Base-by-base conservation (phyloP, 2,797 vertebrate species). In the Lepilemur ruficaudatus region DNA sequence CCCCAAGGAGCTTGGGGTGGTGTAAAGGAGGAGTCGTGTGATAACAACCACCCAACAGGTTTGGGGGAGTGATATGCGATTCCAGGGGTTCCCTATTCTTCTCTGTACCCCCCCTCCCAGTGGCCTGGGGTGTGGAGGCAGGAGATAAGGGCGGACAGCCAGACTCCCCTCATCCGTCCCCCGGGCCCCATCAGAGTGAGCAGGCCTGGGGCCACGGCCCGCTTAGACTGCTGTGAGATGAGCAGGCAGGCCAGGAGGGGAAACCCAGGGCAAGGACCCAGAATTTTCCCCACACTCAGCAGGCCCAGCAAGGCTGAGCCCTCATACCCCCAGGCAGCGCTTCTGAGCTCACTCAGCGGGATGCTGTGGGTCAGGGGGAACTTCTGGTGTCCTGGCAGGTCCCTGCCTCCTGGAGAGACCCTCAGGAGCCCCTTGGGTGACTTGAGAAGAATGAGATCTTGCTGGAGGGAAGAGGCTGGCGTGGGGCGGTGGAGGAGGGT, bases 281-380 rank as follows among this genome's bases (percentile, higher is more conserved):
- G 95, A 92, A 97, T 50, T 83, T 82, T 22, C 94, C 81, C 46
- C 70, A 63, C 11, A 23, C 61, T 83, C 43, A 81, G 75, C 30
- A 41, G 70, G 17, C 65, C 59, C 12, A 22, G 35, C 1, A 18
- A 38, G 32, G 85, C n/a, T 43, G 88, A 83, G 11, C 38, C 35
- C 59, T 70, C 0, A 25, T 5, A 15, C n/a, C 86, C 81, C 6
- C 35, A 48, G n/a, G 17, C 13, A 14, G 7, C 25, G 61, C 48
- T 43, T 83, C 87, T 10, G 43, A 35, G 28, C 18, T 48, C 22
- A 5, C 46, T 6, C 1, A 4, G 38, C 41, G 13, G 72, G 61
- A 28, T 78, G 32, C 69, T 59, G 12, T 0, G 14, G 61, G 8
- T 55, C 57, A 28, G 52, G 48, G 35, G 43, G 50, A 52, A 65